These are phyloP conservation scores for Diorhabda sublineata DNA, from an alignment of 1,140 invertebrate species.

Conservation along the genomic window DNA sequence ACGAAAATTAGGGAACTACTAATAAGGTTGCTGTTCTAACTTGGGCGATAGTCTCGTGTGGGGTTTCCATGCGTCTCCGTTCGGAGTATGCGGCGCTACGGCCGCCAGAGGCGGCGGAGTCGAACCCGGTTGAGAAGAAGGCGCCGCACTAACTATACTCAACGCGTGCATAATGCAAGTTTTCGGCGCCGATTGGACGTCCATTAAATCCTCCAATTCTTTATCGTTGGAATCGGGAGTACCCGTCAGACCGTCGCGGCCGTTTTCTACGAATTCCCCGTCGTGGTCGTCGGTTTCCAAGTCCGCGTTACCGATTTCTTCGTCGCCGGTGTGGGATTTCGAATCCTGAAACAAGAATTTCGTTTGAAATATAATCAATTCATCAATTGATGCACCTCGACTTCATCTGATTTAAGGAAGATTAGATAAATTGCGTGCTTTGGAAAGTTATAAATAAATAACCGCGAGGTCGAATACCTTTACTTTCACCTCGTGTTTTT, in stretches of 20 bases:
- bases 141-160: constrained; percentile 43
- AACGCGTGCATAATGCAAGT: constrained; percentile 45
- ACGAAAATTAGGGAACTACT: constrained; percentile 16
- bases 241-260: constrained; percentile 40
- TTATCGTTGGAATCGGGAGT: constrained; percentile 46
- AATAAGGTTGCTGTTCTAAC: constrained; percentile 33
- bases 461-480: background rate
- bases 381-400: too few relatives aligned
- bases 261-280: constrained; percentile 43
- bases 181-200: constrained; percentile 41
- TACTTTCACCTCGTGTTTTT: background rate
- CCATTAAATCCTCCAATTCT: constrained; percentile 46
- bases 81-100: constrained; percentile 37
- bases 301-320: constrained; percentile 30
- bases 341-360: background rate
- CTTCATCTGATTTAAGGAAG: background rate
- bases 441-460: background rate
- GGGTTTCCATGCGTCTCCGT: constrained; percentile 41
- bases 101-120: constrained; percentile 44
- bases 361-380: too few relatives aligned
- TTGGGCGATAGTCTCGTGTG: constrained; percentile 37
- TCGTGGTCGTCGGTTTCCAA: constrained; percentile 42
- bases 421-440: background rate
- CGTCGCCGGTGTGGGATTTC: background rate
- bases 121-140: constrained; percentile 38